Evolutionary conservation across 2,888 invertebrate genomes (phyloP).

Genomic region (Labia minor): DNA sequence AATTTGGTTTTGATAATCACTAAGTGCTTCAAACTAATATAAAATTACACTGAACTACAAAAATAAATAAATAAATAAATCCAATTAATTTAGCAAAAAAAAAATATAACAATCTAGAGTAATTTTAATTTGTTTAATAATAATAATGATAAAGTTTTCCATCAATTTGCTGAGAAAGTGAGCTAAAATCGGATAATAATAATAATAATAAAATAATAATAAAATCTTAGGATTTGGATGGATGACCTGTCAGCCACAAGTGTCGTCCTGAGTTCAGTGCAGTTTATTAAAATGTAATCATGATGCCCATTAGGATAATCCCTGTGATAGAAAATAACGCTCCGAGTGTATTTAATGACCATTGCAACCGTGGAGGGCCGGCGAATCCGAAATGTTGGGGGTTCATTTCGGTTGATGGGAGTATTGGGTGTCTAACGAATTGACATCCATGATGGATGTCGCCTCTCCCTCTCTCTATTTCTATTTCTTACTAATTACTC

Average conservation of each 20-base stretch:
- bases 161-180: too few species aligned
- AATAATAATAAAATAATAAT: too few species aligned
- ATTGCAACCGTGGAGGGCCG: neutral
- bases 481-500: constrained; percentile 8
- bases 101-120: too few species aligned
- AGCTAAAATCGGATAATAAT: too few species aligned
- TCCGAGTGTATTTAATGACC: constrained; percentile 7
- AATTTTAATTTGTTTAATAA: too few species aligned
- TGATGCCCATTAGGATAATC: constrained; percentile 13
- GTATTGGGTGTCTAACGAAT: constrained; percentile 5
- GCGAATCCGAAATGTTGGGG: neutral
- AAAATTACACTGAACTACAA: too few species aligned
- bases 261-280: neutral
- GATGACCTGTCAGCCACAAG: neutral
- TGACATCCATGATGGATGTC: neutral
- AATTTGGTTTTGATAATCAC: too few species aligned
- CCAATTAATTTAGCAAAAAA: too few species aligned
- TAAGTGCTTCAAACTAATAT: too few species aligned
- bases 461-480: neutral
- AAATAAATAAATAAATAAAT: too few species aligned
- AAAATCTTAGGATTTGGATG: too few species aligned
- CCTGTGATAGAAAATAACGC: constrained; percentile 5
- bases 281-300: neutral
- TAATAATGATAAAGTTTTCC: too few species aligned
- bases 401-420: neutral